Conservation (phyloP, 2,888 invertebrate genomes). For the Drosophila phalerata region DNA sequence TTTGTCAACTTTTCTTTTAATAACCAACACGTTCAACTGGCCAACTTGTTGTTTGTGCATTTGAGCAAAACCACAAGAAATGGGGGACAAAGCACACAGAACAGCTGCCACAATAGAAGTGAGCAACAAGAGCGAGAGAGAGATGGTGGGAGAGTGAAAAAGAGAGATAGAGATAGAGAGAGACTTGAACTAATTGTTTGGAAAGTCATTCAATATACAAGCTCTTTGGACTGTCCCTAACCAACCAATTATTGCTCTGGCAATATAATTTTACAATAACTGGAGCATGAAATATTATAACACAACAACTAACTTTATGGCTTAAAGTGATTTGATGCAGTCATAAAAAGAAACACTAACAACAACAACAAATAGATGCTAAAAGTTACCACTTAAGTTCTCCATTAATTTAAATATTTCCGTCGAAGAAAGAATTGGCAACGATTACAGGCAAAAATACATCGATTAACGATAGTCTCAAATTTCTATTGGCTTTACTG, state of each 20-base stretch:
- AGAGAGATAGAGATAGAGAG: not conserved
- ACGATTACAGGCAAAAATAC: constrained; percentile 21
- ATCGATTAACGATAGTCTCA: constrained; percentile 10
- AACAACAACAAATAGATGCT: not conserved
- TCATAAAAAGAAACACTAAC: not conserved
- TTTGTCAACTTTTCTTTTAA: constrained; percentile 73
- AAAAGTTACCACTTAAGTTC: not conserved
- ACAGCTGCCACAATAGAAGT: constrained; percentile 13
- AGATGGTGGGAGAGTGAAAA: not conserved
- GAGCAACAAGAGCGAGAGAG: constrained; percentile 1
- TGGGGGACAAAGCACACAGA: constrained; percentile 28
- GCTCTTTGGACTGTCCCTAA: constrained; percentile 31
- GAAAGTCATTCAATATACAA: constrained; percentile 44
- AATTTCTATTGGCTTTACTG: not conserved
- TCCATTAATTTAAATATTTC: constrained; percentile 35
- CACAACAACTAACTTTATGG: constrained; percentile 14
- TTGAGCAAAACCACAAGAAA: constrained; percentile 50
- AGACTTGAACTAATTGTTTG: constrained; percentile 46
- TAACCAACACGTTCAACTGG: constrained; percentile 60
- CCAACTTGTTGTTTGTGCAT: constrained; percentile 45
- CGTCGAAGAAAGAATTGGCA: constrained; percentile 16
- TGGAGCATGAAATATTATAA: constrained; percentile 64
- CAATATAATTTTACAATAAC: constrained; percentile 47
- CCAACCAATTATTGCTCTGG: constrained; percentile 23
- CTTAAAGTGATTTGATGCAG: not conserved